A percentile compares a stretch with the other conserved stretches of the same genome.
Evolutionary conservation across 1,140 invertebrate genomes (phyloP).

Genomic region (Bathynomus jamesi): DNA sequence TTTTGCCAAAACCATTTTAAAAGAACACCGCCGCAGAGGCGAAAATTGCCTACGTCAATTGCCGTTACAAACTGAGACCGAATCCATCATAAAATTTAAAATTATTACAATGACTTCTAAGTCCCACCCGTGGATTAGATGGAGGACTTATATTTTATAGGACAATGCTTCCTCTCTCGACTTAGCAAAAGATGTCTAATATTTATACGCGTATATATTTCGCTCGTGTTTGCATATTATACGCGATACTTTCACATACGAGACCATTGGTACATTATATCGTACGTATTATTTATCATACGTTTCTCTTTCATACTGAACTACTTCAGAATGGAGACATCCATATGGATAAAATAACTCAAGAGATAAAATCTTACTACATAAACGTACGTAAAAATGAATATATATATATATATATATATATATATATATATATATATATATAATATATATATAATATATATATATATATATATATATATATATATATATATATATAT

Average conservation of each 20-base stretch:
- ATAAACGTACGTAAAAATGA: too few relatives aligned
- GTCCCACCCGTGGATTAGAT: background rate
- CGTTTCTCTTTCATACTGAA: background rate
- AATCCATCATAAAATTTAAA: constrained; percentile 1
- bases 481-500: too few relatives aligned
- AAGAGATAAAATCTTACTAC: background rate
- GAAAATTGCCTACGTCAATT: background rate
- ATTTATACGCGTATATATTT: background rate
- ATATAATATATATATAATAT: too few relatives aligned
- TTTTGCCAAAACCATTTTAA: background rate
- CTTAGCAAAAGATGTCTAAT: background rate
- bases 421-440: too few relatives aligned
- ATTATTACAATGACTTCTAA: background rate
- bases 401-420: too few relatives aligned
- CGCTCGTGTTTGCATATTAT: background rate
- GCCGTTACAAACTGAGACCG: background rate
- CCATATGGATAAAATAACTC: background rate
- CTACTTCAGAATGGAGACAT: background rate
- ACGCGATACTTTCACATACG: background rate
- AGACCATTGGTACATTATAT: background rate
- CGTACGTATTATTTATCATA: background rate
- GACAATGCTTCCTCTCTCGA: background rate
- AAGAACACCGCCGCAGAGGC: background rate
- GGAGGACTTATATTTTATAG: background rate
- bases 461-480: too few relatives aligned